A percentile compares a stretch with the other conserved stretches of the same genome.
Conservation (phyloP, 2,888 invertebrate genomes). For the Eupithecia inturbata region DNA sequence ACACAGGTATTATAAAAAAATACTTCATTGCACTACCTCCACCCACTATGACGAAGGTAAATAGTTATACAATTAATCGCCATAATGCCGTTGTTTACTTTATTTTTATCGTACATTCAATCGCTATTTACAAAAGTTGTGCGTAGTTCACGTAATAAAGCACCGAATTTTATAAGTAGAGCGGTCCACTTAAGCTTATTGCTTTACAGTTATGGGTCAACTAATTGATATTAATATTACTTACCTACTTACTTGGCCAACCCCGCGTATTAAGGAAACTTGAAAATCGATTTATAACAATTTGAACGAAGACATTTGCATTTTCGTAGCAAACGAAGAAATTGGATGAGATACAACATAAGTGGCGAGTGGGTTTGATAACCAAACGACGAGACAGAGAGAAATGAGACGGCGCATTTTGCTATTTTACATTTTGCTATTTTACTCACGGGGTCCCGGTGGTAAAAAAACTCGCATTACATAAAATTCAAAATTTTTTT, state of each 20-base stretch:
- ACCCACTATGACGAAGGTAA: neutral
- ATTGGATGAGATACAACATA: neutral
- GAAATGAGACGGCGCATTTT: too few relatives aligned
- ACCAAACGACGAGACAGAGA: too few relatives aligned
- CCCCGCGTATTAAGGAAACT: slow-evolving; percentile 30
- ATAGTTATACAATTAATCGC: neutral
- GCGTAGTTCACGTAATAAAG: slow-evolving; percentile 55
- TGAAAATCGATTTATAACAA: slow-evolving; percentile 30
- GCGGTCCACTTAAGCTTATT: slow-evolving; percentile 68
- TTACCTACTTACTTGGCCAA: slow-evolving; percentile 45
- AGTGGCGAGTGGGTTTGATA: too few relatives aligned
- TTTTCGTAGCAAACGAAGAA: neutral
- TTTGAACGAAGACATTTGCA: neutral
- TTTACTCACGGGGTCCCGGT: too few relatives aligned
- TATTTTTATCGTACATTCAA: neutral
- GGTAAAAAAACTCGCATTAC: too few relatives aligned
- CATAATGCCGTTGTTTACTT: neutral
- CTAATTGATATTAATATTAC: slow-evolving; percentile 79
- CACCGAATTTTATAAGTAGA: slow-evolving; percentile 64
- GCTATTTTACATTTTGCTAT: too few relatives aligned
- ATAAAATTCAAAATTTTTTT: too few relatives aligned
- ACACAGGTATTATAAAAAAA: too few relatives aligned
- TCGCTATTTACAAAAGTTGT: neutral
- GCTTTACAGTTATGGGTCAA: slow-evolving; percentile 57
- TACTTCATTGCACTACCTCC: too few relatives aligned